phyloP scores from a whole-genome alignment of 2,888 invertebrate species.

The Hypolimnas misippus region DNA sequence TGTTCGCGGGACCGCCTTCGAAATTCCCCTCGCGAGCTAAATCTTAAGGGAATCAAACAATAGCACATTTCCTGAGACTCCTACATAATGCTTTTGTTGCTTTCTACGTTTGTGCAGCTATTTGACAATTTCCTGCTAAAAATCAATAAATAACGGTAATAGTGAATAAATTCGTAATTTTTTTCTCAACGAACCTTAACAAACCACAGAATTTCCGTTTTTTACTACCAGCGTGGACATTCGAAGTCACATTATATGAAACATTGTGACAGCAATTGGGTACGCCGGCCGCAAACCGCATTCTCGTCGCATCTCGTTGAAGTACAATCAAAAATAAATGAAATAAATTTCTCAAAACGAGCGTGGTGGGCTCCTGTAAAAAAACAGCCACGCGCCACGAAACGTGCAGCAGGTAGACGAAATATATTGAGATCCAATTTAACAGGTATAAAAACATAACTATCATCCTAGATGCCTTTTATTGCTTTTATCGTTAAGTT shows the following conservation, averaged over 20 bases:
- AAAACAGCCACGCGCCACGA: slow-evolving; percentile 21
- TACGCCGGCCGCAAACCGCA: slow-evolving; percentile 22
- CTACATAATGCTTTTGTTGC: slow-evolving; percentile 64
- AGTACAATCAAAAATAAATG: slow-evolving; percentile 23
- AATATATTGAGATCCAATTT: slow-evolving; percentile 42
- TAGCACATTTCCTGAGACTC: slow-evolving; percentile 61
- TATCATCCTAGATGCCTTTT: neutral
- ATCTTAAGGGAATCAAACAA: slow-evolving; percentile 64
- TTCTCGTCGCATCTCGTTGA: slow-evolving; percentile 17
- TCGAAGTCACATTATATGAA: slow-evolving; percentile 20
- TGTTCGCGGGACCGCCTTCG: slow-evolving; percentile 45
- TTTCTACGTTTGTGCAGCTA: slow-evolving; percentile 63
- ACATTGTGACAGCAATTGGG: slow-evolving; percentile 16
- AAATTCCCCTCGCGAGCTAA: slow-evolving; percentile 57
- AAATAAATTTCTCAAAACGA: slow-evolving; percentile 20
- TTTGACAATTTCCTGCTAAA: slow-evolving; percentile 11
- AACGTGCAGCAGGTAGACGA: slow-evolving; percentile 27
- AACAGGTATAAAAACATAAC: slow-evolving; percentile 15
- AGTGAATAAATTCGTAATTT: neutral
- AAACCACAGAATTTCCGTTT: neutral
- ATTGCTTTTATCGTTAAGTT: neutral
- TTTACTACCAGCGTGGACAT: neutral
- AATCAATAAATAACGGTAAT: neutral
- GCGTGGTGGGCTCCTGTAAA: slow-evolving; percentile 9
- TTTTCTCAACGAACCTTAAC: neutral